Percentiles rank a stretch among this genome's conserved stretches.
Conservation (phyloP, 2,888 invertebrate genomes). For the Cremastinae sp. region DNA sequence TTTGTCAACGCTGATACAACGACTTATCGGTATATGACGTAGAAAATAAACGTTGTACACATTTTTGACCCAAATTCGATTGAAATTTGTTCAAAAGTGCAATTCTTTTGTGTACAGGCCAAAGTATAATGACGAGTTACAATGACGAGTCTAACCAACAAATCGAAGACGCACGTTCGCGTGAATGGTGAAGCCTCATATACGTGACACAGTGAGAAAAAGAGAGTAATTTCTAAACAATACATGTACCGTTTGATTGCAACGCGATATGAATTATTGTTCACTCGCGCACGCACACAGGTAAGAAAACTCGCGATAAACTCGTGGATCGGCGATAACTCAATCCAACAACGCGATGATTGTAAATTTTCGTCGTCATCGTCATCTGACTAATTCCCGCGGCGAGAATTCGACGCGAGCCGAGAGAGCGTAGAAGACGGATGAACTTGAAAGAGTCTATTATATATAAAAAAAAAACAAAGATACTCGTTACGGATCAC, state of each 20-base stretch:
- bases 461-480: neutral
- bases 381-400: constrained; percentile 29
- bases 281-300: neutral
- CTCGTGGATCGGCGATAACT: neutral
- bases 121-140: too few species aligned
- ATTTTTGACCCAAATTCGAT: too few species aligned
- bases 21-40: too few species aligned
- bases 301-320: constrained; percentile 8
- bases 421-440: neutral
- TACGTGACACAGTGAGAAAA: too few species aligned
- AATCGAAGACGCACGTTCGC: too few species aligned
- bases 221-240: too few species aligned
- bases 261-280: neutral
- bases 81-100: too few species aligned
- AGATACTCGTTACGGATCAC: neutral
- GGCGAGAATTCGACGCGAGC: constrained; percentile 10
- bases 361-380: constrained; percentile 33
- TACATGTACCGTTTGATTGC: neutral
- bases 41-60: too few species aligned
- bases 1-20: too few species aligned
- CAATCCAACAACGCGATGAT: constrained; percentile 5
- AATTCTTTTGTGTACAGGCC: too few species aligned
- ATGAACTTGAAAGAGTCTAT: neutral
- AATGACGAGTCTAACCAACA: too few species aligned
- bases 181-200: too few species aligned